Evolutionary conservation across 2,113 vertebrate species (phyloP), one percentile per base, ranked within the genome.

Genomic region (Neomonachus schauinslandi): DNA sequence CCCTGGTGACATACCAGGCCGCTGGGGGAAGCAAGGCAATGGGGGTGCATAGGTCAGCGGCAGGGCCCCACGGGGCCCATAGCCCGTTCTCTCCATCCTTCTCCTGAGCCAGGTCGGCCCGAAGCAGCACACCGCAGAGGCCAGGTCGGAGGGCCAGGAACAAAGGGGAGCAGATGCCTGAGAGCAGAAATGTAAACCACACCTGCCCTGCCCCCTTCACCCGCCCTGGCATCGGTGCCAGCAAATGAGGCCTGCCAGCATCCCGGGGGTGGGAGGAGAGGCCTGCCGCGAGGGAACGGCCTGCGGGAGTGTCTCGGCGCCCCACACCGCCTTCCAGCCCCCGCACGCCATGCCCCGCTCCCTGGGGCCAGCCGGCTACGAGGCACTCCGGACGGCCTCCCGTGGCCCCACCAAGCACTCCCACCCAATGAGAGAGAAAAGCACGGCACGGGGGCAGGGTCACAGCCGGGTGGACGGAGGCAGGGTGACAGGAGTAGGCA

Each of bases 1-100:
- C 84, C 97, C 99, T 0, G 99, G 99, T 0, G 99, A 98, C 99
- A 99, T 99, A 93, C 99, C 99, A 0, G 99, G 99, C 14, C 99
- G 99, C 99, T 99, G 92, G 13, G 12, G 6, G 76, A 97, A 95
- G 59, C 85, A 71, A 91, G 77, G 46, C 96, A 91, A 65, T 0
- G 82, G 76, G 33, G 87, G 57, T 22, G 39, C 83, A 67, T 7
- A 95, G 80, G 80, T 97, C 89, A 95, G 63, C 1, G 95, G 91
- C 22, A 91, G 42, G 69, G 80, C 74, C 51, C 97, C 51, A 7
- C 1, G n/a, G 24, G 65, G 65, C 87, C 95, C 80, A 2, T 26
- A 88, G 36, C 82, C 88, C 63, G 95, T 51, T 24, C 88, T 79
- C 36, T 97, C 90, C 97, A 95, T 96, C 33, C 55, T 31, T 33